Base-by-base conservation (phyloP, 2,113 vertebrate species). In the Holacanthus passer region DNA sequence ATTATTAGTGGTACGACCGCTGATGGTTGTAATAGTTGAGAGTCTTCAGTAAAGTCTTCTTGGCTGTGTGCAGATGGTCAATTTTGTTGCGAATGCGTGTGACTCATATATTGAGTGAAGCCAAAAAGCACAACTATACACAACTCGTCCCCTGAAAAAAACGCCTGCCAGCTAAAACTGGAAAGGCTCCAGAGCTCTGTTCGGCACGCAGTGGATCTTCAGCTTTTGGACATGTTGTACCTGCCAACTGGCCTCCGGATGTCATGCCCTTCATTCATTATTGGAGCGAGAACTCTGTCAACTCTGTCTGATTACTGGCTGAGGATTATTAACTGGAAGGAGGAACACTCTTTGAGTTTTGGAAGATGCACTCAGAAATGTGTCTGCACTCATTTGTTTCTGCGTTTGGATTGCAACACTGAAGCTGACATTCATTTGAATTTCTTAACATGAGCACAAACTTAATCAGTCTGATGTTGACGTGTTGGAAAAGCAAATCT, bases 71-170 rank as follows among this genome's bases (percentile, higher is more conserved):
- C 86, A 89, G 87, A 84, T 88, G 84, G 87, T 65, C 78, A 64
- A 48, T 79, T 84, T 53, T 66, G 63, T 77, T 79, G 52, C 10
- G 29, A 56, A 41, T 63, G 53, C 39, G 32, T 81, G 79, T 88
- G 89, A 91, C 84, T 92, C 74, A 84, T 73, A 27, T 59, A 14
- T 35, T 53, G 58, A 48, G 29, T 0, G 14, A 67, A 72, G 89
- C 88, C 86, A 89, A 53, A 88, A 65, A 79, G 27, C 63, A 41
- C 71, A 58, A 65, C 50, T 22, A 63, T 39, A 72, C 56, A 27
- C 39, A 6, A 80, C 69, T 80, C n/a, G 59, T 88, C 77, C 66
- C 53, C 20, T 6, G 19, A 67, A 73, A 67, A 73, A 53, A 32
- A 1, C 9, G 17, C 6, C 81, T 78, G 81, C 77, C 80, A 87